These are phyloP conservation scores for Hoplostethus atlanticus DNA, from an alignment of 2,797 vertebrate genomes.

Conservation along the genomic window DNA sequence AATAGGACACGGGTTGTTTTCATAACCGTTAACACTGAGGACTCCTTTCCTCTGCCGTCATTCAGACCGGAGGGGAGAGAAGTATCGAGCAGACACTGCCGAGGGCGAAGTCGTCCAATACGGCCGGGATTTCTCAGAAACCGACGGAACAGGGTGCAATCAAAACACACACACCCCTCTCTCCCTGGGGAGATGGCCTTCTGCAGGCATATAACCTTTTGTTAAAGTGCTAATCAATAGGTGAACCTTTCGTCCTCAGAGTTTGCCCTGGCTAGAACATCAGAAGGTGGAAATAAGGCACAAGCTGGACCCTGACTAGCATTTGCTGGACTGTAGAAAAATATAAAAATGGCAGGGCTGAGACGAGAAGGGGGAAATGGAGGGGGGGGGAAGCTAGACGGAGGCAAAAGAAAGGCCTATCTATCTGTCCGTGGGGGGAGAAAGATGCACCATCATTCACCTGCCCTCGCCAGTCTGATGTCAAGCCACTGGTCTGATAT, in stretches of 20 bases:
- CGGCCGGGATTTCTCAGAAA: slow-evolving; percentile 24
- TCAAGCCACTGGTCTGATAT: neutral
- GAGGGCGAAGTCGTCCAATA: slow-evolving; percentile 23
- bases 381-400: neutral
- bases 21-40: slow-evolving; percentile 52
- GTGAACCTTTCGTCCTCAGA: slow-evolving; percentile 37
- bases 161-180: neutral
- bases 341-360: no score
- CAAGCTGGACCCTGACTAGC: neutral
- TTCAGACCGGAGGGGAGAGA: slow-evolving; percentile 18
- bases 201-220: slow-evolving; percentile 23
- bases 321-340: neutral
- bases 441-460: neutral
- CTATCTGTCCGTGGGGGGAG: no score
- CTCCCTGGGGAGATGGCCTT: slow-evolving; percentile 22
- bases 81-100: slow-evolving; percentile 24
- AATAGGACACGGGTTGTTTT: slow-evolving; percentile 49
- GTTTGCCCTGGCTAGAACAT: slow-evolving; percentile 27
- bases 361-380: neutral
- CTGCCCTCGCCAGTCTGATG: neutral
- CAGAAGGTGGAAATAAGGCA: neutral
- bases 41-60: slow-evolving; percentile 25
- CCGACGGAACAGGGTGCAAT: neutral
- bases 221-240: slow-evolving; percentile 28
- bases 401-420: no score